A percentile compares a stretch with the other conserved stretches of the same genome.
These are phyloP conservation scores for Theocolax elegans DNA, from an alignment of 1,140 invertebrate genomes.

Conservation along the genomic window DNA sequence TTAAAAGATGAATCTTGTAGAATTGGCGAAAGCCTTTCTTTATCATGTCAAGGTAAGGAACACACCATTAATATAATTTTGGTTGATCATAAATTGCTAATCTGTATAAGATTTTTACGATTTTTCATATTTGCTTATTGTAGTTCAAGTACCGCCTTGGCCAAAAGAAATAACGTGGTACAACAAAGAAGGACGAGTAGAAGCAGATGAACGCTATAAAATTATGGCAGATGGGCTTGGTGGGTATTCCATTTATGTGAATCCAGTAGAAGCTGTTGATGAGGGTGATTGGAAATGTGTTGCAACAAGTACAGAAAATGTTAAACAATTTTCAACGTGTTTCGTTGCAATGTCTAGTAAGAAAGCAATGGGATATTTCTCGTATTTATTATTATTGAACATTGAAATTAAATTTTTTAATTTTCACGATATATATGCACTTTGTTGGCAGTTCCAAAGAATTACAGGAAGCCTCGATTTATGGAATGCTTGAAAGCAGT, in stretches of 20 bases:
- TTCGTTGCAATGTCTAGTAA: constrained; percentile 79
- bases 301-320: constrained; percentile 77
- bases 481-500: constrained; percentile 89
- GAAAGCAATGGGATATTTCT: constrained; percentile 43
- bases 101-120: too few relatives aligned
- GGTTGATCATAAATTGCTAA: too few relatives aligned
- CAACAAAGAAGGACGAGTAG: constrained; percentile 81
- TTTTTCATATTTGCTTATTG: too few relatives aligned
- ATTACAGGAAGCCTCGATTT: constrained; percentile 88
- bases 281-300: constrained; percentile 91
- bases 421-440: constrained; percentile 19
- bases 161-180: constrained; percentile 84
- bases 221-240: constrained; percentile 83
- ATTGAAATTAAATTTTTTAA: constrained; percentile 13
- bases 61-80: constrained; percentile 21
- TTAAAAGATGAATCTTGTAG: constrained; percentile 78
- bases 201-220: constrained; percentile 75
- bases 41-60: constrained; percentile 78
- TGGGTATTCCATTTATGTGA: constrained; percentile 79
- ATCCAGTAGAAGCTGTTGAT: constrained; percentile 79
- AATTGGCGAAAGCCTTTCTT: constrained; percentile 78
- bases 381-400: too few relatives aligned
- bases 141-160: constrained; percentile 84
- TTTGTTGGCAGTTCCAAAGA: constrained; percentile 80
- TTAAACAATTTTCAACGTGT: constrained; percentile 78